A percentile compares a stretch with the other conserved stretches of the same genome.
These are phyloP conservation scores for Acholoe squamosa DNA, from an alignment of 2,888 invertebrate species.

Conservation along the genomic window DNA sequence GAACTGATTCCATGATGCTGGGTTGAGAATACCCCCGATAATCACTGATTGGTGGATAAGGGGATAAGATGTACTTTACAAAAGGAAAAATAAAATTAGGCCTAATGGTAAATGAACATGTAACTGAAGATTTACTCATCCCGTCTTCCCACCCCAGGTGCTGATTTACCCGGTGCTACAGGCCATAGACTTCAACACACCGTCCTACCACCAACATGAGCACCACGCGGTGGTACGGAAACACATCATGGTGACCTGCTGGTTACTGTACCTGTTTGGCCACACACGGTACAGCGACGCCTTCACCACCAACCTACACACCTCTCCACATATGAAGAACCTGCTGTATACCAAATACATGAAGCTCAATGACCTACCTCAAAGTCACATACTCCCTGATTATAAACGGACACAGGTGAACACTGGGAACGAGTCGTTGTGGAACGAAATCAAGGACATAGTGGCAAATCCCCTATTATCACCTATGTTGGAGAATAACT, in stretches of 20 bases:
- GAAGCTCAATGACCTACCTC: neutral
- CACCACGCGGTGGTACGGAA: constrained; percentile 17
- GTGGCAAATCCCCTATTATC: constrained; percentile 49
- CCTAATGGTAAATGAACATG: too few relatives aligned
- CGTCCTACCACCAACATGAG: constrained; percentile 50
- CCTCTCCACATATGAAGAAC: neutral
- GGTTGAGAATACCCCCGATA: too few relatives aligned
- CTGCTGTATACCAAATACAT: constrained; percentile 15
- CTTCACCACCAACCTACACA: constrained; percentile 55
- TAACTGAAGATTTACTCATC: too few relatives aligned
- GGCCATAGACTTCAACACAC: constrained; percentile 57
- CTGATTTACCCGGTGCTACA: constrained; percentile 63
- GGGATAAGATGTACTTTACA: too few relatives aligned
- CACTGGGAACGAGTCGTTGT: constrained; percentile 49
- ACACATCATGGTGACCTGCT: constrained; percentile 53
- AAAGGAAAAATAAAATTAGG: too few relatives aligned
- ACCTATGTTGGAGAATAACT: constrained; percentile 34
- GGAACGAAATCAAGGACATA: neutral
- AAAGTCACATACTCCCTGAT: neutral
- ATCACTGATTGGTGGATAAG: too few relatives aligned
- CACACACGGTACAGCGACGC: neutral
- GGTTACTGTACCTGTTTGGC: constrained; percentile 40
- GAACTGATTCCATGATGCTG: too few relatives aligned
- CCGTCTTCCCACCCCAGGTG: neutral
- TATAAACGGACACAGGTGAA: neutral